A percentile compares a stretch with the other conserved stretches of the same genome.
Conservation (phyloP, 2,888 invertebrate genomes). For the Amphipyra tragopoginis region DNA sequence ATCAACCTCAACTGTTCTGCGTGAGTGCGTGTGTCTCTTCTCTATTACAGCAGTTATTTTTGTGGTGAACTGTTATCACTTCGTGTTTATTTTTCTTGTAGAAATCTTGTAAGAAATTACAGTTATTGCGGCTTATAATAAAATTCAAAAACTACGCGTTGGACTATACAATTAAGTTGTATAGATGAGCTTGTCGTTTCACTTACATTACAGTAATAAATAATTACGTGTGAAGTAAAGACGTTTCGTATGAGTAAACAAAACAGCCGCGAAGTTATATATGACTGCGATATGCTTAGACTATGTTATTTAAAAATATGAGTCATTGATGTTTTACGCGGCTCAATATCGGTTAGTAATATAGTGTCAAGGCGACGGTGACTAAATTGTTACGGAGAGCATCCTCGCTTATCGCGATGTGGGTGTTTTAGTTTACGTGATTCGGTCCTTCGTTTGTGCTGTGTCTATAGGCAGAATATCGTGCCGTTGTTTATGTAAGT, state of each 20-base stretch:
- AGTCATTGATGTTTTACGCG: conserved; percentile 70
- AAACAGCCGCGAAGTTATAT: conserved; percentile 49
- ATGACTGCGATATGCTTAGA: conserved; percentile 25
- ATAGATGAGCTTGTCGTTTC: background rate
- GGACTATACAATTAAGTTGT: background rate
- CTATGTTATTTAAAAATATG: conserved; percentile 63
- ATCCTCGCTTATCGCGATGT: conserved; percentile 58
- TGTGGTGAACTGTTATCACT: background rate
- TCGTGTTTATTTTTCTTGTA: background rate
- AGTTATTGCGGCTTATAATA: background rate
- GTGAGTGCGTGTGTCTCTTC: background rate
- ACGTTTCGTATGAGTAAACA: conserved; percentile 56
- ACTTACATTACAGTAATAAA: background rate
- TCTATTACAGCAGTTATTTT: conserved; percentile 3
- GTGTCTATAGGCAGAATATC: conserved; percentile 6
- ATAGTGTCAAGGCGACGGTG: conserved; percentile 77
- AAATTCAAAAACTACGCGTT: background rate
- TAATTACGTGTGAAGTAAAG: conserved; percentile 9
- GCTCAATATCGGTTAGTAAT: conserved; percentile 74
- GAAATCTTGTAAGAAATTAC: background rate
- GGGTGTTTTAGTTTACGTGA: conserved; percentile 42
- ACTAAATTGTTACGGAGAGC: conserved; percentile 46
- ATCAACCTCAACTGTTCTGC: no score
- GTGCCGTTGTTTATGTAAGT: conserved; percentile 39
- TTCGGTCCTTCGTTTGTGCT: conserved; percentile 23